phyloP scores from a whole-genome alignment of 2,797 vertebrate species.

The Dendrocincla fuliginosa region DNA sequence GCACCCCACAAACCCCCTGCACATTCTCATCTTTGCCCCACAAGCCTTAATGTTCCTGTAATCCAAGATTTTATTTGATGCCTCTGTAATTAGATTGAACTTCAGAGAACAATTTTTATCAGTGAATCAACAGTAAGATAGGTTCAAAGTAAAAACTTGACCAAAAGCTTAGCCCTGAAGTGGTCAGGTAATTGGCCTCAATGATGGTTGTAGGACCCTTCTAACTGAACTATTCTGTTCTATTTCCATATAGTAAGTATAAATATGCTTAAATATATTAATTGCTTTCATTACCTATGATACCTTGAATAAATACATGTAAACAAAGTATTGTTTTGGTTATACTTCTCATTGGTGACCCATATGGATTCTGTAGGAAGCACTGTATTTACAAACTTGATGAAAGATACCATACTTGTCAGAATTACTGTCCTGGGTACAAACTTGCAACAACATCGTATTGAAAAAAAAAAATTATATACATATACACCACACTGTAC shows the following conservation, averaged over 20 bases:
- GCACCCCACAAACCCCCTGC: accelerated
- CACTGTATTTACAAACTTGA: background rate
- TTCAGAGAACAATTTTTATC: background rate
- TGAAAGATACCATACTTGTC: background rate
- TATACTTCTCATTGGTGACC: background rate
- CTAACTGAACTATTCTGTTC: background rate
- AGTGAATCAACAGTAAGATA: background rate
- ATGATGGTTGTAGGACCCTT: background rate
- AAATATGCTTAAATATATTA: background rate
- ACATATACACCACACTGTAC: background rate
- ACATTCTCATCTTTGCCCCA: background rate
- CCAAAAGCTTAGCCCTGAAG: background rate
- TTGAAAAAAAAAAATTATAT: background rate
- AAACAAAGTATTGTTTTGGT: background rate
- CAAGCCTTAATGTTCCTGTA: background rate
- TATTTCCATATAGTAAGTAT: background rate
- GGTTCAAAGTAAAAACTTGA: background rate
- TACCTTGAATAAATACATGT: background rate
- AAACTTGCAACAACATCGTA: background rate
- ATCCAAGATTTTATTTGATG: background rate
- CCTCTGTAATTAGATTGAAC: background rate
- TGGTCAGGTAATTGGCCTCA: background rate
- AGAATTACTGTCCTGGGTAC: background rate
- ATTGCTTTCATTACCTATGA: background rate
- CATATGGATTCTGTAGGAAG: background rate